Percentiles rank a stretch among this genome's conserved stretches.
These are phyloP conservation scores for Channa maculata DNA, from an alignment of 2,113 vertebrate species.

Conservation along the genomic window DNA sequence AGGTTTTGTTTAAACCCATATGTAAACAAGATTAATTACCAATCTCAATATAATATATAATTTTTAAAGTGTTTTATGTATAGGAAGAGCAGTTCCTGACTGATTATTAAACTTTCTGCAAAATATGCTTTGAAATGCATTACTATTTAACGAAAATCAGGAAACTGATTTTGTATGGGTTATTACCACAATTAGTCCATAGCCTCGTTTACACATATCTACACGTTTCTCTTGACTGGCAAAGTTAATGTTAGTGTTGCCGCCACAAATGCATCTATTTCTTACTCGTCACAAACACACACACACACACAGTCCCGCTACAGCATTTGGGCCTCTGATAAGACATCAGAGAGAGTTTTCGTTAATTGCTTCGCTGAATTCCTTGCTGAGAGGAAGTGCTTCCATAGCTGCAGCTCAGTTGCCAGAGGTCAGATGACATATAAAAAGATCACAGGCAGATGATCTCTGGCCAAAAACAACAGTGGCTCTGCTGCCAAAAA, in stretches of 20 bases:
- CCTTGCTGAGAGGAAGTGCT: slow-evolving; percentile 67
- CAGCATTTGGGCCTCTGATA: slow-evolving; percentile 56
- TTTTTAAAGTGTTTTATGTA: no score
- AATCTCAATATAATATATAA: no score
- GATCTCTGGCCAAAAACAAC: slow-evolving; percentile 69
- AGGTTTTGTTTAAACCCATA: no score
- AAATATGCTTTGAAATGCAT: slow-evolving; percentile 18
- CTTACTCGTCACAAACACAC: background rate
- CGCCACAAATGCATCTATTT: slow-evolving; percentile 15
- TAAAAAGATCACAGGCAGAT: slow-evolving; percentile 52
- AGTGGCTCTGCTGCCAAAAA: slow-evolving; percentile 23
- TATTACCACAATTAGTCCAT: slow-evolving; percentile 58
- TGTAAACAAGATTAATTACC: no score
- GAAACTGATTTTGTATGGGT: slow-evolving; percentile 64
- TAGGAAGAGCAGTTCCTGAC: no score
- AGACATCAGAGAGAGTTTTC: slow-evolving; percentile 67
- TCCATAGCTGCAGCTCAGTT: slow-evolving; percentile 61
- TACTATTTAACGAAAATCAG: slow-evolving; percentile 19
- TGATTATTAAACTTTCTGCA: no score
- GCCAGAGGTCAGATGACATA: slow-evolving; percentile 55
- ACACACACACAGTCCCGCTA: slow-evolving; percentile 9
- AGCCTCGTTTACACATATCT: slow-evolving; percentile 55
- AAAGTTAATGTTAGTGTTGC: slow-evolving; percentile 56
- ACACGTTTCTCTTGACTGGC: slow-evolving; percentile 20
- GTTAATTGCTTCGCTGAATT: slow-evolving; percentile 68